phyloP scores from a whole-genome alignment of 2,888 invertebrate species.

The Lithophane ornitopus region DNA sequence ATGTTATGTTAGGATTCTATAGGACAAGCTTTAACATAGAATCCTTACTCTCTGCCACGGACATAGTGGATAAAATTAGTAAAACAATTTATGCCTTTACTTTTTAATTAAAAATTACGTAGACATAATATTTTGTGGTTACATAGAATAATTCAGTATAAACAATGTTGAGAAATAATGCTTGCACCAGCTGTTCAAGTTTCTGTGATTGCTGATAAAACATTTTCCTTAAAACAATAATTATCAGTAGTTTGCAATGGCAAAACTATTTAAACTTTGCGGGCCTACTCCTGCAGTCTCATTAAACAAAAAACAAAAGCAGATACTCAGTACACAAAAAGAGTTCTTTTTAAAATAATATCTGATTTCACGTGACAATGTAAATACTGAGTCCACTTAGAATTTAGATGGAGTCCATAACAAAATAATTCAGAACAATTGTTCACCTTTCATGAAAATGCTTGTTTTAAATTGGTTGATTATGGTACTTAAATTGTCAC shows the following conservation, averaged over 20 bases:
- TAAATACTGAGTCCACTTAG: conserved; percentile 67
- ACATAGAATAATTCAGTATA: conserved; percentile 89
- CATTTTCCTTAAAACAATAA: conserved; percentile 81
- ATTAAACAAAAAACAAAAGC: conserved; percentile 81
- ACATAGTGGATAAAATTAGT: conserved; percentile 31
- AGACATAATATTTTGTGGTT: conserved; percentile 90
- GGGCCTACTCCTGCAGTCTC: conserved; percentile 77
- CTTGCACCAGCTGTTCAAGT: conserved; percentile 82
- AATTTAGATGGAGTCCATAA: conserved; percentile 48
- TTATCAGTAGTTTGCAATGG: conserved; percentile 75
- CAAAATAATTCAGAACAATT: conserved; percentile 61
- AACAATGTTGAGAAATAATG: conserved; percentile 86
- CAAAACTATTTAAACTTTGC: conserved; percentile 75
- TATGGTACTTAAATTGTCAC: conserved; percentile 81
- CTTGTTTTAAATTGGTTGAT: conserved; percentile 60
- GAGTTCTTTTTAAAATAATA: conserved; percentile 76
- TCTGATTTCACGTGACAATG: conserved; percentile 82
- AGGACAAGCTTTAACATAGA: too few species aligned
- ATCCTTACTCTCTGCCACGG: not conserved
- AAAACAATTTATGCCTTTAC: conserved; percentile 77
- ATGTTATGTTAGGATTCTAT: too few species aligned
- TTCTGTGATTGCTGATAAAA: conserved; percentile 80
- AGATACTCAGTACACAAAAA: conserved; percentile 81
- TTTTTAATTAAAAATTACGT: conserved; percentile 90
- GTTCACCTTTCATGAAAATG: conserved; percentile 47